phyloP scores from a whole-genome alignment of 2,888 invertebrate species.

The Griposia aprilina region DNA sequence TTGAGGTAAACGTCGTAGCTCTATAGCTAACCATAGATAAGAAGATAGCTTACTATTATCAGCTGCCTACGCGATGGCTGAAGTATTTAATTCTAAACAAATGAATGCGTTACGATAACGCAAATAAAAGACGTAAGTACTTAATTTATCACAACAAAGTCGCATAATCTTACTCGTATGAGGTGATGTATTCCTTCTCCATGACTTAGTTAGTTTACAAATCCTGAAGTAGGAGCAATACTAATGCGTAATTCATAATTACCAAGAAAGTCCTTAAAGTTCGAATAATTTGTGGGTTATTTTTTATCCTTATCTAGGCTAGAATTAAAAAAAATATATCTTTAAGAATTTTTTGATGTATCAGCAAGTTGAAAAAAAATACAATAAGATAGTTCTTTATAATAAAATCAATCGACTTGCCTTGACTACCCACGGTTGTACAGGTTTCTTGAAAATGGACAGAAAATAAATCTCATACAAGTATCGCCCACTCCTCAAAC shows the following conservation, averaged over 20 bases:
- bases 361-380: background rate
- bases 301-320: background rate
- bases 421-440: background rate
- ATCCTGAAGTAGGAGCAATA: background rate
- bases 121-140: constrained; percentile 35
- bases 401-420: background rate
- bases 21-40: constrained; percentile 21
- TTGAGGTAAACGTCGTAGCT: background rate
- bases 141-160: constrained; percentile 44
- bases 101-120: constrained; percentile 29
- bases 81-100: constrained; percentile 45
- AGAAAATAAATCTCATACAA: background rate
- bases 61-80: constrained; percentile 32
- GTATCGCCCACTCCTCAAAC: background rate
- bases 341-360: background rate
- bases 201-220: constrained; percentile 27
- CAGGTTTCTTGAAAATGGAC: background rate
- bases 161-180: constrained; percentile 24
- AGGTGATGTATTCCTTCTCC: constrained; percentile 23
- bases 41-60: constrained; percentile 38
- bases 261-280: background rate
- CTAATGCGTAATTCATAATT: background rate
- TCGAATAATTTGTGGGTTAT: background rate
- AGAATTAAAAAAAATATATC: background rate
- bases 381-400: background rate